phyloP scores from a whole-genome alignment of 2,113 vertebrate genomes.

The Lanius ludovicianus region DNA sequence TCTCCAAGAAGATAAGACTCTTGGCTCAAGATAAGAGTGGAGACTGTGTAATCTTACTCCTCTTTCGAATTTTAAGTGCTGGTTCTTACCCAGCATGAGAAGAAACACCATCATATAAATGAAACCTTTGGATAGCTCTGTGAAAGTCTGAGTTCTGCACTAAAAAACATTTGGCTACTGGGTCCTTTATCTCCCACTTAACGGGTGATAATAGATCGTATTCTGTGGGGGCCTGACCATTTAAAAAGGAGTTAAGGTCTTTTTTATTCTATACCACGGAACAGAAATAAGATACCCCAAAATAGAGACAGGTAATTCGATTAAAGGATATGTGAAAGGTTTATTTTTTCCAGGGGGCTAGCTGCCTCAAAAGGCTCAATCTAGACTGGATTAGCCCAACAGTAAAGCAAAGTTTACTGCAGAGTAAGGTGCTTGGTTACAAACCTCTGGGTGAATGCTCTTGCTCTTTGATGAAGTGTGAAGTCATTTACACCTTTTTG shows the following conservation, averaged over 20 bases:
- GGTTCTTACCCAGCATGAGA: not conserved
- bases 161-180: not conserved
- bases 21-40: not conserved
- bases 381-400: not conserved
- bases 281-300: not conserved
- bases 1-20: not conserved
- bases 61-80: not conserved
- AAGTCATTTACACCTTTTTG: conserved; percentile 12
- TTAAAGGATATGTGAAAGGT: not conserved
- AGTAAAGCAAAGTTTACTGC: not conserved
- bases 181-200: not conserved
- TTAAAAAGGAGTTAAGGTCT: not conserved
- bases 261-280: not conserved
- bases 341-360: not conserved
- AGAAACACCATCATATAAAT: not conserved
- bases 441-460: not conserved
- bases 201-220: not conserved
- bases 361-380: not conserved
- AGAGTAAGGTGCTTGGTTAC: not conserved
- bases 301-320: not conserved
- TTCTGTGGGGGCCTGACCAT: not conserved
- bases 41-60: not conserved
- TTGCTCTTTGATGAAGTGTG: not conserved
- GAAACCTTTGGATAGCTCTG: not conserved
- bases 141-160: not conserved